Evolutionary conservation across 1,140 invertebrate species (phyloP), one percentile per base, ranked within the genome.

Genomic region (Pararge aegeria): DNA sequence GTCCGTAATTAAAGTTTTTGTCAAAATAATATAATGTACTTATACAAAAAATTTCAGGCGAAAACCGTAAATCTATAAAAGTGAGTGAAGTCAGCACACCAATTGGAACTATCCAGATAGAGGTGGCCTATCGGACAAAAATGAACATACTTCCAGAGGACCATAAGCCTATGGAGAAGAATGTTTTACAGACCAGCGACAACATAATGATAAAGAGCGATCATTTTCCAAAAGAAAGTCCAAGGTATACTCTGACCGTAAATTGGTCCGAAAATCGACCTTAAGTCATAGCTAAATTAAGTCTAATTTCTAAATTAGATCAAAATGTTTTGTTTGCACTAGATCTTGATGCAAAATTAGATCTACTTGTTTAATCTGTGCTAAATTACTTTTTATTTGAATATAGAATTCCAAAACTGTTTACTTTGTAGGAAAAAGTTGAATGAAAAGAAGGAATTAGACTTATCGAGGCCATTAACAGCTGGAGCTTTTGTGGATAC

Each of bases 401-500:
- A 24, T 24, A 24, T 7, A 24, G 2, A 24, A 7, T 24, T 4
- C 2, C 24, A 24, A 10, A 38, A 13, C 7, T 58, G 18, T 30
- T 7, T 54, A 30, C 19, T 48, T 70, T 81, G 38, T 58, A 80
- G 78, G 49, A 88, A 75, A 71, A 65, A 57, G 16, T 42, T 64
- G 6, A 70, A 66, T 54, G 86, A 87, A 21, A 89, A 82, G 54
- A 86, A 78, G 52, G 81, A 75, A 37, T 59, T 87, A 0, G 86
- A 89, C 55, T 56, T 89, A 9, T 75, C 75, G 0, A 89, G 86
- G 55, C 86, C 86, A 0, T 57, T 89, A 21, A 84, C 83, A 5
- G 78, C 77, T 0, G 83, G 83, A 21, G 86, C 86, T 1, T 89
- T 89, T 73, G 83, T 89, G 1, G 86, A 89, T 58, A 61, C 68